A percentile compares a stretch with the other conserved stretches of the same genome.
Evolutionary conservation across 2,113 vertebrate genomes (phyloP).

Genomic region (Microcebus griseorufus): DNA sequence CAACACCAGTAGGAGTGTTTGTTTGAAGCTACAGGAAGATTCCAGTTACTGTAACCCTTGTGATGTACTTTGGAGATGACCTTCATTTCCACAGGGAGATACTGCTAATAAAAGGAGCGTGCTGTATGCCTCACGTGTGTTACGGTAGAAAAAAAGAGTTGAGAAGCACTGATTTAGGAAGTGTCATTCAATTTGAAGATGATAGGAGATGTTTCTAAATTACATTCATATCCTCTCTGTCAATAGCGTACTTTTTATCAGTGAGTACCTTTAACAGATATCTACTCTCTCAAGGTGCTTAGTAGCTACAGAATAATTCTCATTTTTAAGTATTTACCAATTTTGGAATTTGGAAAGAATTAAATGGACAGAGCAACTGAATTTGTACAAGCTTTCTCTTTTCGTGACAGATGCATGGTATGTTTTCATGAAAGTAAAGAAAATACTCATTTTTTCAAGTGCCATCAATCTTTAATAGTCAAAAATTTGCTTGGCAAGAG

Average conservation of each 20-base stretch:
- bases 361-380: constrained; percentile 11
- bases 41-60: not conserved
- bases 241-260: not conserved
- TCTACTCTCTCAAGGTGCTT: not conserved
- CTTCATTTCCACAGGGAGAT: not conserved
- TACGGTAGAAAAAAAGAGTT: not conserved
- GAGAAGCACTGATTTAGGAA: not conserved
- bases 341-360: not conserved
- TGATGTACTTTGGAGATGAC: not conserved
- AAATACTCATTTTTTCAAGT: constrained; percentile 46
- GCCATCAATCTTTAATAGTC: constrained; percentile 64
- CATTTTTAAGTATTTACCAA: not conserved
- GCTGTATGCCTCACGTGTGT: not conserved
- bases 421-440: constrained; percentile 47
- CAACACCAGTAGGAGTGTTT: not conserved
- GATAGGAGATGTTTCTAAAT: not conserved
- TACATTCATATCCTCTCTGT: not conserved
- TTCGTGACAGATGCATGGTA: constrained; percentile 3
- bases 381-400: constrained; percentile 9
- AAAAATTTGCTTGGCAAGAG: constrained; percentile 59
- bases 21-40: not conserved
- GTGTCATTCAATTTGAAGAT: not conserved
- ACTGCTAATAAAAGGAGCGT: not conserved
- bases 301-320: not conserved
- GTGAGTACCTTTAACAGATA: not conserved